A percentile compares a stretch with the other conserved stretches of the same genome.
Conservation (phyloP, 2,113 vertebrate species). For the Hippoglossus stenolepis region DNA sequence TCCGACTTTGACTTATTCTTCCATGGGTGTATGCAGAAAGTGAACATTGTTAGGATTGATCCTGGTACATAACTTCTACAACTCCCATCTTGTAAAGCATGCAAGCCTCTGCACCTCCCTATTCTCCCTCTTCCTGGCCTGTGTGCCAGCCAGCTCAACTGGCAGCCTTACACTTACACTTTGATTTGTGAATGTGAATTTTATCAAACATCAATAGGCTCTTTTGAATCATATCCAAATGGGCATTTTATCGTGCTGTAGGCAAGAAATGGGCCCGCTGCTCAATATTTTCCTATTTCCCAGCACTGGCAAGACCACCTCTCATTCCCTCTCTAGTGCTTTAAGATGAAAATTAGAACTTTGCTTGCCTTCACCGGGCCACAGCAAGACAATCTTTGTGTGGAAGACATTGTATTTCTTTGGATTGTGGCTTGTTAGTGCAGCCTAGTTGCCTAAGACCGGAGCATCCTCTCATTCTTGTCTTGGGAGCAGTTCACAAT, state of each 20-base stretch:
- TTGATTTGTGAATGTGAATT: constrained; percentile 74
- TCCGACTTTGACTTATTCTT: constrained; percentile 30
- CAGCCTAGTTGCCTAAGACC: background rate
- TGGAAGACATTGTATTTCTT: constrained; percentile 4
- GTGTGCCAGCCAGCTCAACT: constrained; percentile 38
- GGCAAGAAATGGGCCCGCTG: constrained; percentile 26
- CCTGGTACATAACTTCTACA: constrained; percentile 43
- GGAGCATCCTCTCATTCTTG: background rate
- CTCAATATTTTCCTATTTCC: constrained; percentile 22
- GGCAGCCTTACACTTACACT: constrained; percentile 51
- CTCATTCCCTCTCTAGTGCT: constrained; percentile 16
- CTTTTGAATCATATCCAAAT: constrained; percentile 68
- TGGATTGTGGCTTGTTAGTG: constrained; percentile 3
- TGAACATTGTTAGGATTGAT: constrained; percentile 67
- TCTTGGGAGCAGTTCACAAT: constrained; percentile 7
- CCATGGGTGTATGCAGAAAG: constrained; percentile 43
- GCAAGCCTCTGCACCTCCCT: constrained; percentile 36
- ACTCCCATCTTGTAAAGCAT: constrained; percentile 47
- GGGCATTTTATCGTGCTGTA: constrained; percentile 58
- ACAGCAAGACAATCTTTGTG: background rate
- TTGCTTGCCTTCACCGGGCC: constrained; percentile 4
- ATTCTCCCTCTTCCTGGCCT: constrained; percentile 19
- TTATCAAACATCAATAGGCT: constrained; percentile 73
- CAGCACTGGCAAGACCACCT: background rate
- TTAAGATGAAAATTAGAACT: constrained; percentile 35